These are phyloP conservation scores for Zaprionus africanus DNA, from an alignment of 1,140 invertebrate genomes.

Conservation along the genomic window DNA sequence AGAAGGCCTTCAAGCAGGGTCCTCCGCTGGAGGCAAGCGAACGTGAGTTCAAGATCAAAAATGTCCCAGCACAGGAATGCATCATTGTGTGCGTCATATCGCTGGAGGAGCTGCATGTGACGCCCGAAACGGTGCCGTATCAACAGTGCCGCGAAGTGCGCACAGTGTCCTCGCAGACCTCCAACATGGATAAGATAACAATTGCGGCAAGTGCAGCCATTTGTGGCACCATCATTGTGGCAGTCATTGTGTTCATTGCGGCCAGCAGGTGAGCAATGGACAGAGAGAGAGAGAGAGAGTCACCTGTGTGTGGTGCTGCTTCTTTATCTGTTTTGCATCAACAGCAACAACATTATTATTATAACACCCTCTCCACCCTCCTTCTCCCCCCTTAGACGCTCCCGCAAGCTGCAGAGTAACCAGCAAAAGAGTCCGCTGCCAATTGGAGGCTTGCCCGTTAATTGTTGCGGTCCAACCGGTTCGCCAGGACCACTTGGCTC, in stretches of 20 bases:
- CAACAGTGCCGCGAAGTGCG: constrained; percentile 95
- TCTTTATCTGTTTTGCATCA: constrained; percentile 36
- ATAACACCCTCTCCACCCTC: background rate
- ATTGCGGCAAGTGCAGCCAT: constrained; percentile 97
- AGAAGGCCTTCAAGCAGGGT: constrained; percentile 94
- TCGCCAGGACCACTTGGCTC: constrained; percentile 92
- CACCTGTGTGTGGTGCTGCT: background rate
- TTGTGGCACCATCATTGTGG: constrained; percentile 95
- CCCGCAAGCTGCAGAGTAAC: constrained; percentile 90
- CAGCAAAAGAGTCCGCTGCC: constrained; percentile 89
- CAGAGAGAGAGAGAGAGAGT: too few relatives aligned
- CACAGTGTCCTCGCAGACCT: constrained; percentile 91
- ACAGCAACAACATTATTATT: constrained; percentile 34
- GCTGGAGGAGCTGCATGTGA: constrained; percentile 93
- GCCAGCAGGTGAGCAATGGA: constrained; percentile 87
- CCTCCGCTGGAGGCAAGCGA: constrained; percentile 94
- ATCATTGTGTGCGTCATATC: constrained; percentile 96
- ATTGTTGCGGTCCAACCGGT: constrained; percentile 91
- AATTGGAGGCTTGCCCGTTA: constrained; percentile 89
- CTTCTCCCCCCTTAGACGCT: constrained; percentile 85
- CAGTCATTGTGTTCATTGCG: constrained; percentile 93
- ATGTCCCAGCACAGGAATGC: constrained; percentile 95
- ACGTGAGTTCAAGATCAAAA: constrained; percentile 95
- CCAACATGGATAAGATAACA: constrained; percentile 97
- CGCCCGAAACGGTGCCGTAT: constrained; percentile 93